Conservation (phyloP, 2,888 invertebrate species). For the Tachina grossa region DNA sequence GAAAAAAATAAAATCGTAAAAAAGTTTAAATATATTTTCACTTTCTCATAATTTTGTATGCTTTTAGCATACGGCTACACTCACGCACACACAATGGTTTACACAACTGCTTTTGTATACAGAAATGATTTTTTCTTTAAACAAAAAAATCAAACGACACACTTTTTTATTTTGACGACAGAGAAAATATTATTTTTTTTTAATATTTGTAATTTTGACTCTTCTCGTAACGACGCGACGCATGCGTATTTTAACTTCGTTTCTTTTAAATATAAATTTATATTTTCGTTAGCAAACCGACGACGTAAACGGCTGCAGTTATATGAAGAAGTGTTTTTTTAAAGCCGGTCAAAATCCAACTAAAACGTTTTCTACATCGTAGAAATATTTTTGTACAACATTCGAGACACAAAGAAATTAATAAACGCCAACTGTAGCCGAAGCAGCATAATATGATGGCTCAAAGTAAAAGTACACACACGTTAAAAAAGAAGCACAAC, state of each 20-base stretch:
- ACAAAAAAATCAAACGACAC: constrained; percentile 57
- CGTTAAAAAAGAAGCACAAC: background rate
- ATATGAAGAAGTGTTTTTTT: constrained; percentile 65
- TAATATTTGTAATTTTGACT: background rate
- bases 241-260: constrained; percentile 57
- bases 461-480: constrained; percentile 63
- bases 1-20: constrained; percentile 22
- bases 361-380: constrained; percentile 67
- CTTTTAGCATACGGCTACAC: constrained; percentile 61
- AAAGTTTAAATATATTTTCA: constrained; percentile 59
- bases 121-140: constrained; percentile 46
- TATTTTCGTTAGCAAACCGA: constrained; percentile 55
- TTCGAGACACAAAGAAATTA: constrained; percentile 42
- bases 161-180: constrained; percentile 53
- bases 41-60: constrained; percentile 66
- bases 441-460: constrained; percentile 51
- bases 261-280: constrained; percentile 14
- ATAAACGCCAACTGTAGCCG: constrained; percentile 2
- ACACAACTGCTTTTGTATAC: constrained; percentile 22
- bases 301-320: constrained; percentile 53
- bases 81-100: background rate
- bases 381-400: constrained; percentile 68
- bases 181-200: constrained; percentile 22
- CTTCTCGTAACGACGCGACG: constrained; percentile 45
- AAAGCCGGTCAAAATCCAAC: constrained; percentile 72